phyloP scores from a whole-genome alignment of 2,113 vertebrate species.

The Tapirus terrestris region DNA sequence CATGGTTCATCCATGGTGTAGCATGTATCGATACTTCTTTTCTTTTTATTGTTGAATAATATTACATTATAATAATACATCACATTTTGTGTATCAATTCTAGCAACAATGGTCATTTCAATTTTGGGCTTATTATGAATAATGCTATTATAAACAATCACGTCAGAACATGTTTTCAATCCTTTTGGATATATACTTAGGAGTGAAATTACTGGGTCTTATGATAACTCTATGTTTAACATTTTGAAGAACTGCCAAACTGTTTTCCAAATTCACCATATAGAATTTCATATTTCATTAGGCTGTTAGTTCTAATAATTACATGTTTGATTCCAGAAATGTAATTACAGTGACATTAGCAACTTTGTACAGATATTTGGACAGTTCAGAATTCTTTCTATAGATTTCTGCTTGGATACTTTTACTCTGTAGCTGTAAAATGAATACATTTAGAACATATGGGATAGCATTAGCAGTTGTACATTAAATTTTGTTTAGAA shows the following conservation, averaged over 20 bases:
- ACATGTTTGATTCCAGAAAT: neutral
- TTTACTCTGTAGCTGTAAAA: neutral
- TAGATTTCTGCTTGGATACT: neutral
- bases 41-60: neutral
- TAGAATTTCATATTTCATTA: neutral
- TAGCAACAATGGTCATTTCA: too few relatives aligned
- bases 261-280: neutral
- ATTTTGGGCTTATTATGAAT: neutral
- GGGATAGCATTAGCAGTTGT: neutral
- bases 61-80: neutral
- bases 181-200: neutral
- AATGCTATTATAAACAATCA: neutral
- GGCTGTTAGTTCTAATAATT: neutral
- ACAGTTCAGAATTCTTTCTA: neutral
- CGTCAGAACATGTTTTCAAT: neutral
- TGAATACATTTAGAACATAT: neutral
- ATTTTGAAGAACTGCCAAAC: neutral
- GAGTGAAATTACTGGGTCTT: neutral
- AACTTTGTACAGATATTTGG: neutral
- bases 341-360: neutral
- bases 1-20: neutral
- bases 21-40: neutral
- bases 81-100: neutral
- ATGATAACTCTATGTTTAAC: neutral
- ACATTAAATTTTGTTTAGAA: neutral